These are phyloP conservation scores for Actinostola sp. DNA, from an alignment of 92 coral and sea anemone species.

Conservation along the genomic window DNA sequence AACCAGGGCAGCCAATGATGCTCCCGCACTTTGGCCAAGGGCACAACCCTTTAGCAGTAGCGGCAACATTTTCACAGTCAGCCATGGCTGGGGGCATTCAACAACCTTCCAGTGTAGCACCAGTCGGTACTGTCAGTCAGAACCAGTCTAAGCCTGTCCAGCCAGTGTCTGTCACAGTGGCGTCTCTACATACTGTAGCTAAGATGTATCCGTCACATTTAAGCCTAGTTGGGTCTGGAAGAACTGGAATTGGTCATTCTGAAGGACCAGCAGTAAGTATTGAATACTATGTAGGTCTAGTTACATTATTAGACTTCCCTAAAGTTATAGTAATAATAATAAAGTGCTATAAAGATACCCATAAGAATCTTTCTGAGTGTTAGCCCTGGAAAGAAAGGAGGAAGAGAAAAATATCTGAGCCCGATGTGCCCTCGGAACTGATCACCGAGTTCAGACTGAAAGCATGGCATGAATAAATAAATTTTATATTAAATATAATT, in stretches of 20 bases:
- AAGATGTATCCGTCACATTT: slow-evolving; percentile 40
- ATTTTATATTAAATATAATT: too few relatives aligned
- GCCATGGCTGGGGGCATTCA: background rate
- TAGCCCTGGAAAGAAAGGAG: too few relatives aligned
- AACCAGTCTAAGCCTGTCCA: slow-evolving; percentile 2
- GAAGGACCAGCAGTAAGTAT: slow-evolving; percentile 33
- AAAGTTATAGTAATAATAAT: too few relatives aligned
- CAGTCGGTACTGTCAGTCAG: slow-evolving; percentile 24
- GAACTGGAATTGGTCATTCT: slow-evolving; percentile 11
- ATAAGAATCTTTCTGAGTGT: too few relatives aligned
- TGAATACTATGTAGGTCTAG: background rate
- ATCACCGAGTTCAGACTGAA: too few relatives aligned
- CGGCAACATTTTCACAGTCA: slow-evolving; percentile 28
- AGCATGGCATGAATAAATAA: too few relatives aligned
- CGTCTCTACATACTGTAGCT: too few relatives aligned
- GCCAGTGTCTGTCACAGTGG: slow-evolving; percentile 20
- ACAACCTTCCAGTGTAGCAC: background rate
- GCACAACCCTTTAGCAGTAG: slow-evolving; percentile 14
- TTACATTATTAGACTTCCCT: too few relatives aligned
- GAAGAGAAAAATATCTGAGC: too few relatives aligned
- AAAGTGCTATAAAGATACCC: too few relatives aligned
- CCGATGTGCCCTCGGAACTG: too few relatives aligned
- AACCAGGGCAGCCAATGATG: slow-evolving; percentile 37
- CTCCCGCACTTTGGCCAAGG: slow-evolving; percentile 49
- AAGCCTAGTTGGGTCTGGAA: slow-evolving; percentile 17